Evolutionary conservation across 2,888 invertebrate species (phyloP).

Genomic region (Ornithoptera priamus): DNA sequence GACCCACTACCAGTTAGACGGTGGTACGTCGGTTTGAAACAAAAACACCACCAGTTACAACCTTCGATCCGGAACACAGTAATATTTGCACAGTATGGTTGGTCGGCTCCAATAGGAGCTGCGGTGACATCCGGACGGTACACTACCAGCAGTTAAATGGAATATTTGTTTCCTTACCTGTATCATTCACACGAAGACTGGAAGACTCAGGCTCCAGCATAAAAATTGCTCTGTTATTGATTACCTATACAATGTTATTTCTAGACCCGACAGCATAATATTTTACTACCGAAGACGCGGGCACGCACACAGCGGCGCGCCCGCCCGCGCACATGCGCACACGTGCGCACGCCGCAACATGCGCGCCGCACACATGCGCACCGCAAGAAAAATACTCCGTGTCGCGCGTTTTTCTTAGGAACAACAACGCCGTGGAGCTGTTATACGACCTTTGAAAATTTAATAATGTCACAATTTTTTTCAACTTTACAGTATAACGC

Average conservation of each 20-base stretch:
- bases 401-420: conserved; percentile 72
- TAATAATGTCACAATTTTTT: neutral
- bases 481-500: neutral
- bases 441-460: neutral
- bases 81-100: no score
- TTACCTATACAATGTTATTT: conserved; percentile 81
- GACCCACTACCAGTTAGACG: no score
- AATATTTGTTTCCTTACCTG: no score
- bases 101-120: no score
- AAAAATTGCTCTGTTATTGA: conserved; percentile 71
- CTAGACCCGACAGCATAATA: conserved; percentile 79
- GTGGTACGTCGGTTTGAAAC: no score
- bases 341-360: conserved; percentile 34
- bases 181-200: no score
- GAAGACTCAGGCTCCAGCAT: conserved; percentile 35
- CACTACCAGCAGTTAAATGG: no score
- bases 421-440: conserved; percentile 47
- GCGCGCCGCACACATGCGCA: conserved; percentile 14
- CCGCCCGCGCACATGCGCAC: conserved; percentile 31
- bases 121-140: no score
- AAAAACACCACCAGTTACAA: no score
- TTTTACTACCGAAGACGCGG: conserved; percentile 74
- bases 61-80: no score
- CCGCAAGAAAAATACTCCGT: conserved; percentile 74
- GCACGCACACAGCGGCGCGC: conserved; percentile 41